Evolutionary conservation across 2,797 vertebrate species (phyloP), one percentile per base, ranked within the genome.

Genomic region (Buphagus erythrorhynchus): DNA sequence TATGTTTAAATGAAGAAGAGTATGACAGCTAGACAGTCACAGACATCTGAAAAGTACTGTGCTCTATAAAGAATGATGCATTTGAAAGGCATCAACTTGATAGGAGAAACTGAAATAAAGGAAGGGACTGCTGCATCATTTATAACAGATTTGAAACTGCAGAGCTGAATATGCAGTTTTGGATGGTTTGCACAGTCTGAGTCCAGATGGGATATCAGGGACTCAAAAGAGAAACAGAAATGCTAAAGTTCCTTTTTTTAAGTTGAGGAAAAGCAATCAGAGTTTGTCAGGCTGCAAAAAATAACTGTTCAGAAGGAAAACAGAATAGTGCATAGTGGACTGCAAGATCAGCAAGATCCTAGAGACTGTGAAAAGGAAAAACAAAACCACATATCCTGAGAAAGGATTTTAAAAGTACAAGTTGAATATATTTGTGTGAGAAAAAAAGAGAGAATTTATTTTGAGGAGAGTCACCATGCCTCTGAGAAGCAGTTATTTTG

Each of bases 71-170:
- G 36, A 74, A 73, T 35, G 48, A 73, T 77, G 45, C 29, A 26
- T 86, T 93, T 94, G 59, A 93, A 95, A 91, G 28, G 28, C n/a
- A 72, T 5, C 17, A 45, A 13, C 24, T 87, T 73, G 36, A 86
- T 17, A 88, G 61, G 57, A 87, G 40, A 93, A 93, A n/a, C 9
- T 0, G 1, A 74, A 91, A 89, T 36, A 73, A 89, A 82, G 24
- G 49, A 61, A 67, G 16, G 38, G 90, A 90, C 36, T 95, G 76
- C 66, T 94, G 87, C 72, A 91, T 94, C 85, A 83, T 94, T 90
- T 86, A 49, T 68, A 86, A 77, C 12, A 67, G 36, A 77, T 85
- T 68, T 61, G 65, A 93, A 74, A 38, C 51, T 80, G 68, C 1
- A 1, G 68, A 93, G 66, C 40, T 86, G 72, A 95, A 88, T 83